Evolutionary conservation across 2,797 vertebrate species (phyloP).

Genomic region (Centropyge bicolor): DNA sequence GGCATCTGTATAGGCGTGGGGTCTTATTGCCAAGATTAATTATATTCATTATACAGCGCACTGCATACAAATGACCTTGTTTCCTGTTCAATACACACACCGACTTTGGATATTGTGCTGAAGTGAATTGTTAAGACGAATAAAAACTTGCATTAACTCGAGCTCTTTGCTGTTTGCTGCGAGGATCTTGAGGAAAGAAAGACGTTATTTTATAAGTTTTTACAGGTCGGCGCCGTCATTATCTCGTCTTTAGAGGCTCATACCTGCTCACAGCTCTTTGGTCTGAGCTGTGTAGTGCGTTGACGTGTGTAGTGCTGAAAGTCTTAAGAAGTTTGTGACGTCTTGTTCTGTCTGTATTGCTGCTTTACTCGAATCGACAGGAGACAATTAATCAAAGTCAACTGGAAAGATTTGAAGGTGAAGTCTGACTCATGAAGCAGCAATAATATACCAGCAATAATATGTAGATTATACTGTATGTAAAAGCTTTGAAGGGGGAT

Average conservation of each 20-base stretch:
- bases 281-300: not conserved
- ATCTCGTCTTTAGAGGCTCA: conserved; percentile 1
- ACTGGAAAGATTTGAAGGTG: not conserved
- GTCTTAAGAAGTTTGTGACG: not conserved
- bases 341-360: not conserved
- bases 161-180: not conserved
- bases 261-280: not conserved
- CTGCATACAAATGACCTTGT: conserved; percentile 73
- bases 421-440: no score
- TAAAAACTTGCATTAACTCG: conserved; percentile 18
- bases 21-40: conserved; percentile 80
- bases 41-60: conserved; percentile 76
- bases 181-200: not conserved
- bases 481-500: not conserved
- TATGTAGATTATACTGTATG: not conserved
- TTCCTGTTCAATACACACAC: conserved; percentile 52
- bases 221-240: not conserved
- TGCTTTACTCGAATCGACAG: conserved; percentile 11
- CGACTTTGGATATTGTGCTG: conserved; percentile 49
- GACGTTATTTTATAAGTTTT: conserved; percentile 16
- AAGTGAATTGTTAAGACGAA: conserved; percentile 30
- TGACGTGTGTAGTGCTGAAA: not conserved
- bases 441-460: not conserved
- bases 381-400: conserved; percentile 5
- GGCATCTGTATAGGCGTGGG: conserved; percentile 79